phyloP scores from a whole-genome alignment of 2,113 vertebrate genomes.

The Sander lucioperca region DNA sequence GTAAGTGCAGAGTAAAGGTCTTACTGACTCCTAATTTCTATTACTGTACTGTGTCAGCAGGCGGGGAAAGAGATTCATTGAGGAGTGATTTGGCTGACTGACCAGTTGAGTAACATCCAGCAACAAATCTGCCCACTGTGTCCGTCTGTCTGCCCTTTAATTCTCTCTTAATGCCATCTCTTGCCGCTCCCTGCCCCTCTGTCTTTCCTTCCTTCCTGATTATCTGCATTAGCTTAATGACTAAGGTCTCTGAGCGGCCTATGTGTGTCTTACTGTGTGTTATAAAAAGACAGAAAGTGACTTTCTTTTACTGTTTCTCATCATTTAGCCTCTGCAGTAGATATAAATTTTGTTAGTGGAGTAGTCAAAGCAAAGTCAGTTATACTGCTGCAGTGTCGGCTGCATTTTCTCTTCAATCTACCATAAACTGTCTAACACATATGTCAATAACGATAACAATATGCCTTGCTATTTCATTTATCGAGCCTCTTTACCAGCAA shows the following conservation, averaged over 20 bases:
- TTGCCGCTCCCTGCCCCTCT: conserved; percentile 38
- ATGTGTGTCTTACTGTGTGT: conserved; percentile 27
- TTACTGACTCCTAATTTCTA: conserved; percentile 21
- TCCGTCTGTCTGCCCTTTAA: conserved; percentile 54
- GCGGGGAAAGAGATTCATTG: conserved; percentile 26
- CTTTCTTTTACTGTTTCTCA: conserved; percentile 12
- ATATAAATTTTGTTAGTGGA: conserved; percentile 13
- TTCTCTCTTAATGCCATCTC: conserved; percentile 57
- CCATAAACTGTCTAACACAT: background rate
- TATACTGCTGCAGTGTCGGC: background rate
- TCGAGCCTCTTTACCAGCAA: background rate
- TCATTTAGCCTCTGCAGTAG: conserved; percentile 12
- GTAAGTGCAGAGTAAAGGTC: background rate
- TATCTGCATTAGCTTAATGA: conserved; percentile 75
- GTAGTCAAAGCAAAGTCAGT: conserved; percentile 27
- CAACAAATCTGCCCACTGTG: conserved; percentile 51
- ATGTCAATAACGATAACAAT: conserved; percentile 8
- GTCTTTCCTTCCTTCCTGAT: conserved; percentile 67
- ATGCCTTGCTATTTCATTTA: background rate
- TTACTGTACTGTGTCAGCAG: conserved; percentile 34
- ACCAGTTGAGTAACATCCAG: conserved; percentile 63
- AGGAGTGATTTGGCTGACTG: conserved; percentile 36
- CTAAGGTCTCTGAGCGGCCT: conserved; percentile 25
- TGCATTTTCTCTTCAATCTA: conserved; percentile 1
- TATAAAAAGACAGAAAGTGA: conserved; percentile 13